phyloP scores from a whole-genome alignment of 2,888 invertebrate species.

The Arctia plantaginis region DNA sequence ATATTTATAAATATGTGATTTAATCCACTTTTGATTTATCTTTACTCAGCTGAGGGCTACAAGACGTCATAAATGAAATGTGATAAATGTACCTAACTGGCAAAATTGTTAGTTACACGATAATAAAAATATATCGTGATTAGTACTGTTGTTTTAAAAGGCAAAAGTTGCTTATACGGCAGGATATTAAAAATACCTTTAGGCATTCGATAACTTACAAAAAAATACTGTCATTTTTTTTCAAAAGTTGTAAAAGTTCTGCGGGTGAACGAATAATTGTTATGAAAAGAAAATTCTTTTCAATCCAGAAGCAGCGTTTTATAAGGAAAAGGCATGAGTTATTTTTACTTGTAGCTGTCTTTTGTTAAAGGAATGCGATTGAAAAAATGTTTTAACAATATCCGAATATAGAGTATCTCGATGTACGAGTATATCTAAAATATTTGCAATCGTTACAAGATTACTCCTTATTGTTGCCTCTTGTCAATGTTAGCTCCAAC shows the following conservation, averaged over 20 bases:
- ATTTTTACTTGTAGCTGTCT: constrained; percentile 74
- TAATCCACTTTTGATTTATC: not conserved
- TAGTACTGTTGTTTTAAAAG: constrained; percentile 20
- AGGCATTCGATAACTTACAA: constrained; percentile 51
- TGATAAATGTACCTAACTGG: not conserved
- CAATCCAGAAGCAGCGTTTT: constrained; percentile 67
- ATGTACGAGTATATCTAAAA: constrained; percentile 30
- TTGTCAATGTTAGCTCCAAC: constrained; percentile 15
- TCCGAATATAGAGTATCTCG: constrained; percentile 43
- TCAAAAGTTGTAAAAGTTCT: constrained; percentile 66
- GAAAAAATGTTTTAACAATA: constrained; percentile 62
- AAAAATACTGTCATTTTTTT: constrained; percentile 59
- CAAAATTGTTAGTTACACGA: not conserved
- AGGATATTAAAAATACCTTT: constrained; percentile 46
- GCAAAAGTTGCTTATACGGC: constrained; percentile 28
- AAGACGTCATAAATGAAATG: not conserved
- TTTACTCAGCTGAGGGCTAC: not conserved
- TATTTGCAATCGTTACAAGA: constrained; percentile 38
- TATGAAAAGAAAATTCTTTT: constrained; percentile 73
- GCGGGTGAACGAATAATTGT: constrained; percentile 69
- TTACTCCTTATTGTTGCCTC: constrained; percentile 28
- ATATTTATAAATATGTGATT: not conserved
- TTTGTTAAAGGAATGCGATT: constrained; percentile 70
- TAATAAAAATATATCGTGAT: not conserved
- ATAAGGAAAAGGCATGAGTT: constrained; percentile 70